Evolutionary conservation across 2,888 invertebrate species (phyloP).

Genomic region (Lepidocyrtoides sp.): DNA sequence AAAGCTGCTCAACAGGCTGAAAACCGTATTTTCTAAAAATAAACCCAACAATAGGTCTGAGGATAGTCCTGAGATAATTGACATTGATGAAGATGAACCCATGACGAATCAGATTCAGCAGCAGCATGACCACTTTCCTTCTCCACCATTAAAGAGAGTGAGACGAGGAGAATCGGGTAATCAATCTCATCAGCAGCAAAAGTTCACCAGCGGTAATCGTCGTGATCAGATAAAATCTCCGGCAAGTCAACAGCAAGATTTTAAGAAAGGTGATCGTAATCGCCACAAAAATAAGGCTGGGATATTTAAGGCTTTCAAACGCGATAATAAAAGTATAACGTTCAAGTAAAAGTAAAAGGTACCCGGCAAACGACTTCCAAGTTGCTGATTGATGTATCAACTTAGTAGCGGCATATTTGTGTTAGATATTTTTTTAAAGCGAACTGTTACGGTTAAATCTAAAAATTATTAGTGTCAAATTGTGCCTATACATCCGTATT

Average conservation of each 20-base stretch:
- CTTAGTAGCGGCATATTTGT: neutral
- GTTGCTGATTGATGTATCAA: neutral
- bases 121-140: too few species aligned
- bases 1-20: constrained; percentile 60
- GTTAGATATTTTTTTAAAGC: too few species aligned
- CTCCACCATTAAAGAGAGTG: neutral
- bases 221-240: neutral
- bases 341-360: constrained; percentile 41
- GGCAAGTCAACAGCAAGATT: neutral
- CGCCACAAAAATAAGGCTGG: constrained; percentile 10
- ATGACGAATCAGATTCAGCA: neutral
- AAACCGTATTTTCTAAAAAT: constrained; percentile 52
- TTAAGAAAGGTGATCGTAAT: neutral
- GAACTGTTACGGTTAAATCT: too few species aligned
- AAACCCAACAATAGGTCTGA: neutral
- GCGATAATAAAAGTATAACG: constrained; percentile 38
- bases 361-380: too few species aligned
- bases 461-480: too few species aligned
- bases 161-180: neutral
- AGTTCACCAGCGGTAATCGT: neutral
- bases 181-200: neutral
- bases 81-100: neutral
- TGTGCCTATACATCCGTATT: too few species aligned
- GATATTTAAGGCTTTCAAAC: constrained; percentile 55
- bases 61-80: neutral